Evolutionary conservation across 2,797 vertebrate genomes (phyloP), one percentile per base, ranked within the genome.

Genomic region (Pipistrellus pygmaeus): DNA sequence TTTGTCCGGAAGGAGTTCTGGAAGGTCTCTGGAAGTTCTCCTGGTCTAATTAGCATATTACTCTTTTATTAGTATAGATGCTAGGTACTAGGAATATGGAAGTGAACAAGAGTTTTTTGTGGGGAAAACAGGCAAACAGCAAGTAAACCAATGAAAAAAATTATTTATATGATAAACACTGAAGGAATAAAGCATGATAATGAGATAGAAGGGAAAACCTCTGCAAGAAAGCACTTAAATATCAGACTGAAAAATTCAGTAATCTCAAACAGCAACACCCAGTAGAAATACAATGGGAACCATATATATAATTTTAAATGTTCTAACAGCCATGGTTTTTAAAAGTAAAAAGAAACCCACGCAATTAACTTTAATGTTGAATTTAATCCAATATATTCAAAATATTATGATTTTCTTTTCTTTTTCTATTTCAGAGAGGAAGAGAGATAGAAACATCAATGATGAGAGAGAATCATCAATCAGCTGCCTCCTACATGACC

Each of bases 111-210:
- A 81, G 27, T 62, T 62, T 62, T 60, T 64, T 91, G 7, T 57
- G 25, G 27, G 55, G 35, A 57, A 89, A 88, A 57, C 60, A 62
- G 60, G 27, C 60, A 62, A 89, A 72, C 14, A 93, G n/a, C 27
- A 94, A 66, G 18, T 85, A 88, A 90, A 90, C 82, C 30, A 72
- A 32, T 85, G 87, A 62, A 48, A 72, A 90, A 69, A 76, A 68
- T 85, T 90, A 57, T 88, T 69, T 77, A 41, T 41, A 93, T 86
- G 44, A 88, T 85, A 85, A 93, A 87, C 9, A 21, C 30, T 78
- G 27, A 83, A 96, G 20, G 51, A 92, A 87, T 72, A 87, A 86
- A 92, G 18, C 77, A 55, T 35, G 21, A n/a, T 35, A 62, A 66
- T 80, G 57, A 82, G 73, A 62, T 25, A 88, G 27, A 85, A 78